Conservation (phyloP, 2,797 vertebrate species). For the Gadopsis marmoratus region DNA sequence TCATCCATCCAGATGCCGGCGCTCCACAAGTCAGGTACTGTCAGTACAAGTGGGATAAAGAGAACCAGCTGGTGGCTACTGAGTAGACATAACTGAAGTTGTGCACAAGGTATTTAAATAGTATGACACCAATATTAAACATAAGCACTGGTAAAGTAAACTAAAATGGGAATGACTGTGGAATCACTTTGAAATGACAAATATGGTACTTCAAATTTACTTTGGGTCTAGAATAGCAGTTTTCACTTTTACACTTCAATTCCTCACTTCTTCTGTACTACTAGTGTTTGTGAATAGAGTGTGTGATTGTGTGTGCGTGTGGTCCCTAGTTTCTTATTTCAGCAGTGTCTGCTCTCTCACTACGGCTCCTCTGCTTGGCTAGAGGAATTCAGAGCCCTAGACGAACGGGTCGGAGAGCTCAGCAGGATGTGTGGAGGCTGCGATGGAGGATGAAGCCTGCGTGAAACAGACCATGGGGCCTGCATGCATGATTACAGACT, state of each 20-base stretch:
- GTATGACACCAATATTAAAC: constrained; percentile 4
- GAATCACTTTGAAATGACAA: constrained; percentile 13
- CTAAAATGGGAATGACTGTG: neutral
- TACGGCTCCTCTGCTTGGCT: constrained; percentile 10
- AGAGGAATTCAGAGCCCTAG: constrained; percentile 32
- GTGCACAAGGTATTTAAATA: constrained; percentile 23
- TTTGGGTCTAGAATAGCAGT: neutral
- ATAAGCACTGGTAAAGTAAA: constrained; percentile 5
- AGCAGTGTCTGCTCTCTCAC: constrained; percentile 25
- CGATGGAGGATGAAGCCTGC: constrained; percentile 41
- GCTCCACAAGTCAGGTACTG: constrained; percentile 32
- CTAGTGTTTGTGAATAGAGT: neutral
- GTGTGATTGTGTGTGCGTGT: neutral
- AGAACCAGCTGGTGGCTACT: constrained; percentile 54
- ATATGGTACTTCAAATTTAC: neutral
- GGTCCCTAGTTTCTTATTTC: constrained; percentile 44
- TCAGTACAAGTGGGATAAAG: constrained; percentile 54
- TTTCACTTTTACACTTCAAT: neutral
- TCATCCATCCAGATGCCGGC: constrained; percentile 61
- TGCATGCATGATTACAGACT: constrained; percentile 40
- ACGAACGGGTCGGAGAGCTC: constrained; percentile 37
- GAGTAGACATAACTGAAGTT: constrained; percentile 20
- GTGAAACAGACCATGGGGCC: constrained; percentile 9
- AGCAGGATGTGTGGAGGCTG: constrained; percentile 40
- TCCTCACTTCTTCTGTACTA: neutral